Percentiles rank a stretch among this genome's conserved stretches.
Conservation (phyloP, 2,888 invertebrate species). For the Lysandra bellargus region DNA sequence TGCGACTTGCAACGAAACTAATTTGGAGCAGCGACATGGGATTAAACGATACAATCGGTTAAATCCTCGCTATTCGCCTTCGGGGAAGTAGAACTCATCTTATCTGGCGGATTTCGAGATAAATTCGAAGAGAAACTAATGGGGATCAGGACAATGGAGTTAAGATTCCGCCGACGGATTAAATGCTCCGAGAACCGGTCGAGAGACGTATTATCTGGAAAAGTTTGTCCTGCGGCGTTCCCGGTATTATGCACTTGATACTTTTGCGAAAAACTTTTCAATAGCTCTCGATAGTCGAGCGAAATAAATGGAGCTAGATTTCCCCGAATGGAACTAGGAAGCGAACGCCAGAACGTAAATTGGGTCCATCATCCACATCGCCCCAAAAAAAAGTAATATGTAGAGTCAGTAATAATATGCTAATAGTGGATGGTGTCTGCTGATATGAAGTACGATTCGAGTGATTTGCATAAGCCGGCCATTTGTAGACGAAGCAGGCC, state of each 20-base stretch:
- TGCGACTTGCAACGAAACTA: neutral
- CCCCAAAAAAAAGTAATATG: neutral
- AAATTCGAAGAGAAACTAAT: neutral
- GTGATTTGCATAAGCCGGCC: constrained; percentile 6
- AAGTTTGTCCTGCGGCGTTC: neutral
- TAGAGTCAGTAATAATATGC: neutral
- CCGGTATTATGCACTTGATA: neutral
- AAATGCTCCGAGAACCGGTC: neutral
- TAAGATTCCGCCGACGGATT: neutral
- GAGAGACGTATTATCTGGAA: neutral
- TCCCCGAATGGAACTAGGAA: neutral
- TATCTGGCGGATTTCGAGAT: neutral
- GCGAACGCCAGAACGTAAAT: neutral
- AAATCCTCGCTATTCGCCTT: neutral
- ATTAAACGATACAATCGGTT: neutral
- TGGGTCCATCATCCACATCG: neutral
- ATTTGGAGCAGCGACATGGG: neutral
- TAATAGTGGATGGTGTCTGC: neutral
- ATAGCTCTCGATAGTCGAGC: neutral
- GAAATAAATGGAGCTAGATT: neutral
- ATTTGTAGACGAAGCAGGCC: neutral
- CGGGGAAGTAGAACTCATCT: neutral
- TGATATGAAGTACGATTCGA: neutral
- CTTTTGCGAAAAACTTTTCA: neutral
- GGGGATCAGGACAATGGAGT: neutral